A percentile compares a stretch with the other conserved stretches of the same genome.
Conservation (phyloP, 2,113 vertebrate genomes). For the Brachypodius melanocephalos region DNA sequence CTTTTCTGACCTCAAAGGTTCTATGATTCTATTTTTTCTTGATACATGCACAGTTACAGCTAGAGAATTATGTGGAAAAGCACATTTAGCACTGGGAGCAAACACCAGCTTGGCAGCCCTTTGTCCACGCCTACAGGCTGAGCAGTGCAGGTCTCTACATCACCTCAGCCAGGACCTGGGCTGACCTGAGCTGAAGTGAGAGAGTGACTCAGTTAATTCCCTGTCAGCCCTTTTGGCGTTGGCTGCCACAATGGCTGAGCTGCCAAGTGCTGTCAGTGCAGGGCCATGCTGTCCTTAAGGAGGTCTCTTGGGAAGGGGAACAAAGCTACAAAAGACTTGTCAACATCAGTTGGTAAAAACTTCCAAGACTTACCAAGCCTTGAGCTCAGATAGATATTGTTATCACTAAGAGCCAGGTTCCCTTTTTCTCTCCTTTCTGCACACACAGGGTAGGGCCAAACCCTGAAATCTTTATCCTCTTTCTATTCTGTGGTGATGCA, state of each 20-base stretch:
- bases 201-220: constrained; percentile 3
- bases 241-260: background rate
- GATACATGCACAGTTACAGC: background rate
- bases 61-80: background rate
- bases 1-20: background rate
- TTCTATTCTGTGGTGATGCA: background rate
- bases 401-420: background rate
- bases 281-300: background rate
- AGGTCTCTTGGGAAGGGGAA: background rate
- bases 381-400: background rate
- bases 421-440: background rate
- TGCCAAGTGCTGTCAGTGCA: background rate
- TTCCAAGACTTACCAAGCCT: background rate
- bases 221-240: background rate
- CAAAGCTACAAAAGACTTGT: background rate
- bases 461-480: background rate
- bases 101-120: background rate
- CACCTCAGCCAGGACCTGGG: background rate
- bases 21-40: background rate
- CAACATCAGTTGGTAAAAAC: background rate
- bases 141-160: background rate
- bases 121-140: background rate
- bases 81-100: background rate
- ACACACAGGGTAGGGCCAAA: background rate
- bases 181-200: background rate